Conservation (phyloP, 2,797 vertebrate genomes). For the Anas capensis region DNA sequence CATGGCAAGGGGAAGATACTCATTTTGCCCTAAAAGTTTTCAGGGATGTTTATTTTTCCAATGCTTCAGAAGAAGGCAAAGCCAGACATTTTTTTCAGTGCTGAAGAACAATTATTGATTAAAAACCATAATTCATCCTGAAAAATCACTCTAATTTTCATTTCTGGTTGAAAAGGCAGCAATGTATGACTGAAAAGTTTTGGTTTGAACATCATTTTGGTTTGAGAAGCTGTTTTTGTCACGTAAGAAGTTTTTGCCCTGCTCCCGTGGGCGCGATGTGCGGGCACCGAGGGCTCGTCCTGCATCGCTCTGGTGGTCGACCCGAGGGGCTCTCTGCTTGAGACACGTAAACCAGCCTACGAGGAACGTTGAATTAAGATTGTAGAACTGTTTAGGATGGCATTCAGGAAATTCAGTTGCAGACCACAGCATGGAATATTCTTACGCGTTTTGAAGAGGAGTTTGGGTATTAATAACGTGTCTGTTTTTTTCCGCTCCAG, state of each 20-base stretch:
- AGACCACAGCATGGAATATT: neutral
- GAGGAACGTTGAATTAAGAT: neutral
- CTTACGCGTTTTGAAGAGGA: neutral
- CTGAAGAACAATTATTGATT: neutral
- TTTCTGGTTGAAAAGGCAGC: neutral
- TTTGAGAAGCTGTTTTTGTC: neutral
- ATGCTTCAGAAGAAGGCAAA: neutral
- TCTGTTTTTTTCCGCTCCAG: neutral
- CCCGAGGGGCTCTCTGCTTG: neutral
- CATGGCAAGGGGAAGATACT: rapidly evolving
- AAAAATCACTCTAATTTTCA: neutral
- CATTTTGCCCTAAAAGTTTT: neutral
- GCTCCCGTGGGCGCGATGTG: neutral
- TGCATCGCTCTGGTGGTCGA: neutral
- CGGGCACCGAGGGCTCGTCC: neutral
- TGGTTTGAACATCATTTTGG: neutral
- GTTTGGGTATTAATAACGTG: neutral
- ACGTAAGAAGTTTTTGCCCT: neutral
- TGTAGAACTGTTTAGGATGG: neutral
- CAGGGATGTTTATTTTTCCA: neutral
- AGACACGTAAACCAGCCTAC: neutral
- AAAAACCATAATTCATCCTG: neutral
- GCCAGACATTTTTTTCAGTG: neutral
- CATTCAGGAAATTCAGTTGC: neutral
- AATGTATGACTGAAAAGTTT: neutral